Conservation (phyloP, 2,797 vertebrate species). For the Sebastes steindachneri region DNA sequence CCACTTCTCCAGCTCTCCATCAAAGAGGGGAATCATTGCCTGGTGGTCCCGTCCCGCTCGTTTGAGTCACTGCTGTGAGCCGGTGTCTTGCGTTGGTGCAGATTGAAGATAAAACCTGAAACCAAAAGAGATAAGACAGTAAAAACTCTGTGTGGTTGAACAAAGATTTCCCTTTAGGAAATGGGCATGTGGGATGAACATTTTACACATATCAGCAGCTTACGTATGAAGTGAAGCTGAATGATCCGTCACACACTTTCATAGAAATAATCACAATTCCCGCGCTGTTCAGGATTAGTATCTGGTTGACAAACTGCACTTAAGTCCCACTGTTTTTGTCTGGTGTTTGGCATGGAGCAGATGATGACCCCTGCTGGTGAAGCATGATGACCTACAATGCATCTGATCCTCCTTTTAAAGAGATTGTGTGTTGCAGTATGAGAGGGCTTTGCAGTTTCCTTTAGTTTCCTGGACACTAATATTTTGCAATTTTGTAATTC, state of each 20-base stretch:
- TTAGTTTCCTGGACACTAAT: not conserved
- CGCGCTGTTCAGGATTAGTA: not conserved
- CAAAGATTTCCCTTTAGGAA: not conserved
- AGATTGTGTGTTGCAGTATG: not conserved
- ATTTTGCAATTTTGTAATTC: not conserved
- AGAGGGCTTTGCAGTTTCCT: not conserved
- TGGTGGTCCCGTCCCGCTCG: not conserved
- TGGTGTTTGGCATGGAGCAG: slow-evolving; percentile 25
- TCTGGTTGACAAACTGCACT: not conserved
- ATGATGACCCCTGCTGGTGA: slow-evolving; percentile 77
- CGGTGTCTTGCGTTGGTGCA: not conserved
- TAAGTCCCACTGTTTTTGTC: not conserved
- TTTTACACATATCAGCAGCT: not conserved
- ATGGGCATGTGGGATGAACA: not conserved
- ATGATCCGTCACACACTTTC: not conserved
- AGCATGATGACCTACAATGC: slow-evolving; percentile 29
- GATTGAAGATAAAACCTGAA: not conserved
- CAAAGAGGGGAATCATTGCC: not conserved
- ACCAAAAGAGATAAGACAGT: not conserved
- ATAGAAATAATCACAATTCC: not conserved
- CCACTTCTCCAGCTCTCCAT: slow-evolving; percentile 9
- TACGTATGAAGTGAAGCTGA: not conserved
- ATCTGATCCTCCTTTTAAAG: not conserved
- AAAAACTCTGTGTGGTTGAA: not conserved
- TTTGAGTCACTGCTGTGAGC: not conserved